Conservation (phyloP, 1,140 invertebrate species). For the Lordiphosa stackelbergi region DNA sequence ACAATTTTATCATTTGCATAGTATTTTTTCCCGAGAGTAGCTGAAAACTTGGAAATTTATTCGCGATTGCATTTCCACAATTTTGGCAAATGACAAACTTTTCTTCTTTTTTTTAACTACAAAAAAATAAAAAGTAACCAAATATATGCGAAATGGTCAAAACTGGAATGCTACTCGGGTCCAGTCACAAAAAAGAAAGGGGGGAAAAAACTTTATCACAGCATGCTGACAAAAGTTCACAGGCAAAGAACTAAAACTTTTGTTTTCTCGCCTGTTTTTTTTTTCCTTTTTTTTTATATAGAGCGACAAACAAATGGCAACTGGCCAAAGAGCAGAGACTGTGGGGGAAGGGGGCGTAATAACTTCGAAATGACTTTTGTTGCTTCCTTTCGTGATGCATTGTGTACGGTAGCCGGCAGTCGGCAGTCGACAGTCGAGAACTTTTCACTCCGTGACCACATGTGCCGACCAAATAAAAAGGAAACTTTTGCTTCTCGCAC, state of each 20-base stretch:
- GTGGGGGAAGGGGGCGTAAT: constrained; percentile 38
- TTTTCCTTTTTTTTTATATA: constrained; percentile 39
- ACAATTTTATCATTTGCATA: constrained; percentile 48
- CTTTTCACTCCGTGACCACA: constrained; percentile 60
- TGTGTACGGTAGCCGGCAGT: constrained; percentile 16
- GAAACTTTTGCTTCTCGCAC: constrained; percentile 27
- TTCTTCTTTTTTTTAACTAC: constrained; percentile 1
- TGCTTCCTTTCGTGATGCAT: constrained; percentile 57
- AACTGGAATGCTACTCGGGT: constrained; percentile 22
- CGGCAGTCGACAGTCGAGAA: constrained; percentile 24
- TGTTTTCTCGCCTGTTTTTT: constrained; percentile 59
- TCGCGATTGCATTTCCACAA: constrained; percentile 55
- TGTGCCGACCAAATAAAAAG: constrained; percentile 43
- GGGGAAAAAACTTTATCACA: constrained; percentile 49
- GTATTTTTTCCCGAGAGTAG: constrained; percentile 13
- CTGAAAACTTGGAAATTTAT: constrained; percentile 56
- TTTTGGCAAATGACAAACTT: constrained; percentile 50
- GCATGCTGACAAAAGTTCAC: constrained; percentile 60
- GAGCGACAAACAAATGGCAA: constrained; percentile 61
- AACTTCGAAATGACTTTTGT: constrained; percentile 73
- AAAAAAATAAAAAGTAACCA: constrained; percentile 21
- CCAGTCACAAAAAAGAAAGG: constrained; percentile 33
- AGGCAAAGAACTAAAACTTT: constrained; percentile 60
- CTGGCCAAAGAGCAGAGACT: constrained; percentile 21
- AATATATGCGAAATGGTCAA: constrained; percentile 35